Evolutionary conservation across 2,888 invertebrate species (phyloP).

Genomic region (Oscheius onirici): DNA sequence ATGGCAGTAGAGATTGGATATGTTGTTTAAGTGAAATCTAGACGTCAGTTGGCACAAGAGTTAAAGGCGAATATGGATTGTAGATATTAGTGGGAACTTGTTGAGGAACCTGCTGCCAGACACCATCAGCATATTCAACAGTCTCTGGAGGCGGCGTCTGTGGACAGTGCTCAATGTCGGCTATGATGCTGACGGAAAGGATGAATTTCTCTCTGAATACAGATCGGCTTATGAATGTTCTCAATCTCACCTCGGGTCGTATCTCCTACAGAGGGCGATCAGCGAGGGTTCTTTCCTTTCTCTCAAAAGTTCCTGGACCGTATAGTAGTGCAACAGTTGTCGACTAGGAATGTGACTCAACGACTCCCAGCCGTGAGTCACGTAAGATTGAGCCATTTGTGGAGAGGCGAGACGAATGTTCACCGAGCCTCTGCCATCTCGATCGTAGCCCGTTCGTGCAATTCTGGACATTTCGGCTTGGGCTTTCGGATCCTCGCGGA

Average conservation of each 20-base stretch:
- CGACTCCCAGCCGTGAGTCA: slow-evolving; percentile 79
- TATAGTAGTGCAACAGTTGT: slow-evolving; percentile 69
- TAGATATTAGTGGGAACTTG: slow-evolving; percentile 4
- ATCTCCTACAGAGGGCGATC: slow-evolving; percentile 82
- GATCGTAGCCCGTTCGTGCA: slow-evolving; percentile 84
- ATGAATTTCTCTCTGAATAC: slow-evolving; percentile 83
- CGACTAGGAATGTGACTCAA: slow-evolving; percentile 77
- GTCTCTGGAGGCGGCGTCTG: slow-evolving; percentile 68
- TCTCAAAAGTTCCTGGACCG: slow-evolving; percentile 58
- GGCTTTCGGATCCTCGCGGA: slow-evolving; percentile 73
- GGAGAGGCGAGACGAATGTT: slow-evolving; percentile 89
- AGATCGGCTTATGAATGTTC: not conserved
- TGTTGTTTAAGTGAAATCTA: slow-evolving; percentile 6
- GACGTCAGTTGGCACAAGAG: slow-evolving; percentile 37
- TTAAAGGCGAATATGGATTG: slow-evolving; percentile 31
- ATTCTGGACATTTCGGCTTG: slow-evolving; percentile 81
- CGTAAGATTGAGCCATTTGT: slow-evolving; percentile 75
- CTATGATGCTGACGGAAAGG: slow-evolving; percentile 75
- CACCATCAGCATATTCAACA: slow-evolving; percentile 4
- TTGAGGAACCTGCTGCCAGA: not conserved
- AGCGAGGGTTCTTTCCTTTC: slow-evolving; percentile 68
- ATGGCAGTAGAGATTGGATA: slow-evolving; percentile 13
- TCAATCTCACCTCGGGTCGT: slow-evolving; percentile 77
- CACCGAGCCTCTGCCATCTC: slow-evolving; percentile 84
- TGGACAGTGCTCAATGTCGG: slow-evolving; percentile 72